Base-by-base conservation (phyloP, 2,888 invertebrate genomes). In the Tiphia femorata region DNA sequence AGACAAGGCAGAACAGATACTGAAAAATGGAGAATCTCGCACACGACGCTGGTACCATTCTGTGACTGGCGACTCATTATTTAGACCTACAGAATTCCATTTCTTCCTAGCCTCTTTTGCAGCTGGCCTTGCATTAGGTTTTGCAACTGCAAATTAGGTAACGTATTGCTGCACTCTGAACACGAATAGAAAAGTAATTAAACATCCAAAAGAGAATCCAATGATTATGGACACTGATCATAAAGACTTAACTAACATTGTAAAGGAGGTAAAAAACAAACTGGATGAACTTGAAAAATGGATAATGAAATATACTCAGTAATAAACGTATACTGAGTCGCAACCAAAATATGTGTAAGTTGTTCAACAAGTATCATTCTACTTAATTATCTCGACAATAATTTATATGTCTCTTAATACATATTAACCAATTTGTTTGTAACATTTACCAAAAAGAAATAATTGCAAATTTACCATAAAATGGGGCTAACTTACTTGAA, bases 101-200 rank as follows among this genome's bases (percentile, higher is more conserved):
- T 88, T 94, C 63, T 95, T 95, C 82, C 73, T 92, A 65, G 88
- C 91, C 49, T 92, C 93, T n/a, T 95, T 94, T 84, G 87, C 89
- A 65, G 93, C 91, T 69, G 94, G 95, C 49, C 82, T 94, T 77
- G 92, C 93, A 51, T 79, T 94, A 76, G 94, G 94, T 53, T 82
- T 90, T 16, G 80, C 76, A 3, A 78, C 78, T 27, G 78, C 73
- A 59, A 75, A 81, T 64, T 83, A 81, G 76, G 73, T 78, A 70
- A 64, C 51, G 64, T 57, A 59, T 67, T 66, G 73, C 78, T 80
- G 77, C 72, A 76, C 66, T 76, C 72, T 75, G 75, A 76, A 71
- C 70, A 70, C 69, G 49, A 71, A 49, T 52, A n/a, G n/a, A n/a
- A n/a, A n/a, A n/a, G n/a, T 72, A 62, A 53, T 59, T 51, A 38